Base-by-base conservation (phyloP, 2,888 invertebrate genomes). In the Andricus curvator region DNA sequence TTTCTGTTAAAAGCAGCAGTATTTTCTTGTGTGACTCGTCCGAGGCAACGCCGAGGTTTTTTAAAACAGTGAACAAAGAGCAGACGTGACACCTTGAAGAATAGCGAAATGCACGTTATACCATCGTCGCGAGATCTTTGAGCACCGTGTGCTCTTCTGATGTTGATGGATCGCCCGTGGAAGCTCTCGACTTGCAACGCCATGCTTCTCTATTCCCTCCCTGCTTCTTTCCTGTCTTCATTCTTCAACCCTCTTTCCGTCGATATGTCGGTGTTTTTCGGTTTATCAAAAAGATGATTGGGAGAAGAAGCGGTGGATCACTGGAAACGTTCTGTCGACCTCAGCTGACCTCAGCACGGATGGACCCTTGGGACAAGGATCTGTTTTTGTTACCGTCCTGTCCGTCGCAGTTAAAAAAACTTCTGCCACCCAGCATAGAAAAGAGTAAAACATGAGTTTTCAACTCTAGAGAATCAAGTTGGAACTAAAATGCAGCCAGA, bases 111-210 rank as follows among this genome's bases (percentile, higher is more conserved):
- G 84, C 74, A 80, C 83, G 33, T 60, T 74, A 74, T 74, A 60
- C 74, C 74, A 74, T 74, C 74, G 74, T 74, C 56, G 33, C 37
- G 56, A 74, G 74, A 74, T 74, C 74, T 74, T 56, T 74, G 70
- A 70, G 70, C 51, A 70, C 29, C 70, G 70, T 70, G 70, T 70
- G 74, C 74, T 74, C 84, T 22, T 85, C 85, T 87, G 84, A 88
- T 88, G 87, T 87, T 88, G 87, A 88, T 87, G 86, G 86, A 88
- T 88, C 84, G 84, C 81, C 41, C 80, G 22, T 33, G 22, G 33
- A 41, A 48, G 25, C 66, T 67, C 44, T 29, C 44, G 68, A 22
- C 77, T 68, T 77, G 51, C 68, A 64, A 62, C 48, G 56, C 67
- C 29, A 44, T 44, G 17, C 78, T 79, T 29, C 33, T 68, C 25